These are phyloP conservation scores for Argyra leucocephala DNA, from an alignment of 2,888 invertebrate species.

Conservation along the genomic window DNA sequence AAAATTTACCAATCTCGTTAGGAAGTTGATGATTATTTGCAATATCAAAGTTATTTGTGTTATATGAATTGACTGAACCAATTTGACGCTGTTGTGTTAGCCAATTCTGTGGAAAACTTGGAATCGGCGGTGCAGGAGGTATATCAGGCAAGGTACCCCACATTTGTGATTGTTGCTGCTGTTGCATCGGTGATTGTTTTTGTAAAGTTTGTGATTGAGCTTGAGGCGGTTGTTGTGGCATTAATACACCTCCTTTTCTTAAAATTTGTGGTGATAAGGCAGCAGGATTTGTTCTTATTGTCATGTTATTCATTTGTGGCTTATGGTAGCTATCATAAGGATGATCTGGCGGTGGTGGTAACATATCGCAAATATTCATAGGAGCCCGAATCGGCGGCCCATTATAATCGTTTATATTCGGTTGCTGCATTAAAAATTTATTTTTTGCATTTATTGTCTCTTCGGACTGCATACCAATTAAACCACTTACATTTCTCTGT, in stretches of 20 bases:
- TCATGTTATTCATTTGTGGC: conserved; percentile 29
- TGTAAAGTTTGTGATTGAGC: conserved; percentile 17
- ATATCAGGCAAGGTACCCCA: conserved; percentile 27
- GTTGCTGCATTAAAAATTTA: conserved; percentile 44
- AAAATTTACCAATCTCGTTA: background rate
- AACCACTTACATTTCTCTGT: conserved; percentile 24
- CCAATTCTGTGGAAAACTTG: conserved; percentile 32
- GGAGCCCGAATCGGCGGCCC: conserved; percentile 37
- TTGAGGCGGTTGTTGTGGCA: conserved; percentile 23
- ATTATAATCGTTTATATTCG: conserved; percentile 49
- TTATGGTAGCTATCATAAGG: conserved; percentile 28
- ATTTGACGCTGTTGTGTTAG: conserved; percentile 17
- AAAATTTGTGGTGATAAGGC: conserved; percentile 30
- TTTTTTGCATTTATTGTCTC: background rate
- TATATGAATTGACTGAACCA: conserved; percentile 4
- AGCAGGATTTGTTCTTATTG: conserved; percentile 32
- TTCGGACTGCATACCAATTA: conserved; percentile 45
- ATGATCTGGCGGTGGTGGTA: conserved; percentile 50
- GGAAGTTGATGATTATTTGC: background rate
- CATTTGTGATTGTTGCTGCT: conserved; percentile 26
- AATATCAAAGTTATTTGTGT: background rate
- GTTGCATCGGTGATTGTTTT: conserved; percentile 18
- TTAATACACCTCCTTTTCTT: conserved; percentile 21
- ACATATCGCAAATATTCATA: conserved; percentile 57
- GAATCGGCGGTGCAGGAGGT: conserved; percentile 28